Percentiles rank a stretch among this genome's conserved stretches.
These are phyloP conservation scores for Epinephelus fuscoguttatus DNA, from an alignment of 2,113 vertebrate genomes.

Conservation along the genomic window DNA sequence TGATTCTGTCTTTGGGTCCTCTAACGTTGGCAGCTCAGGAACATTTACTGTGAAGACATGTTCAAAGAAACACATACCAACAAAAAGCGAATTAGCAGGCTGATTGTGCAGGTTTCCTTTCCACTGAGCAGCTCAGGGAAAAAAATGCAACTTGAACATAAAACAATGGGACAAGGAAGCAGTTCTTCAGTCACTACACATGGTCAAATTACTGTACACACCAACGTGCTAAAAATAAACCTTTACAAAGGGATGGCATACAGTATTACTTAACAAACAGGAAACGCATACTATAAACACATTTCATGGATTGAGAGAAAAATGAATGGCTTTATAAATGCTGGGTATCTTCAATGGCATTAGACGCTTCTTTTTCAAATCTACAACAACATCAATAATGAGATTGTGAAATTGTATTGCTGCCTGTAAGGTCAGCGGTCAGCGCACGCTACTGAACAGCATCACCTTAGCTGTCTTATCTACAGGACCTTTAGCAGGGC, in stretches of 20 bases:
- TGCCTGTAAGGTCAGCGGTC: neutral
- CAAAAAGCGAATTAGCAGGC: slow-evolving; percentile 34
- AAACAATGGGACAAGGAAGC: slow-evolving; percentile 75
- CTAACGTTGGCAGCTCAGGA: neutral
- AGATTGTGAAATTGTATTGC: too few species aligned
- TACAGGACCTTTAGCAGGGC: neutral
- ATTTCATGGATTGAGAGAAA: slow-evolving; percentile 22
- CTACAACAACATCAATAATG: neutral
- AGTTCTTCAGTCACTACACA: slow-evolving; percentile 42
- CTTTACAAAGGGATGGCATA: slow-evolving; percentile 35
- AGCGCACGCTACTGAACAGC: neutral
- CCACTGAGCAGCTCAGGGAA: slow-evolving; percentile 26
- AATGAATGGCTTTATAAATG: neutral
- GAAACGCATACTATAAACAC: slow-evolving; percentile 49
- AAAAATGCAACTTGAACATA: slow-evolving; percentile 36
- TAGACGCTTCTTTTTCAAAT: neutral
- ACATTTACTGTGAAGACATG: neutral
- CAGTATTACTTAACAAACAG: slow-evolving; percentile 54
- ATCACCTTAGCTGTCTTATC: neutral
- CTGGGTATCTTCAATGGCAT: neutral
- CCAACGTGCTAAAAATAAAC: slow-evolving; percentile 64
- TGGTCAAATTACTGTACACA: slow-evolving; percentile 40
- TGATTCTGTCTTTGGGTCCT: neutral
- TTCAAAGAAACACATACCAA: slow-evolving; percentile 16
- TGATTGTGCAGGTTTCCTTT: slow-evolving; percentile 75